These are phyloP conservation scores for Melanocharis versteri DNA, from an alignment of 2,113 vertebrate genomes.

Conservation along the genomic window DNA sequence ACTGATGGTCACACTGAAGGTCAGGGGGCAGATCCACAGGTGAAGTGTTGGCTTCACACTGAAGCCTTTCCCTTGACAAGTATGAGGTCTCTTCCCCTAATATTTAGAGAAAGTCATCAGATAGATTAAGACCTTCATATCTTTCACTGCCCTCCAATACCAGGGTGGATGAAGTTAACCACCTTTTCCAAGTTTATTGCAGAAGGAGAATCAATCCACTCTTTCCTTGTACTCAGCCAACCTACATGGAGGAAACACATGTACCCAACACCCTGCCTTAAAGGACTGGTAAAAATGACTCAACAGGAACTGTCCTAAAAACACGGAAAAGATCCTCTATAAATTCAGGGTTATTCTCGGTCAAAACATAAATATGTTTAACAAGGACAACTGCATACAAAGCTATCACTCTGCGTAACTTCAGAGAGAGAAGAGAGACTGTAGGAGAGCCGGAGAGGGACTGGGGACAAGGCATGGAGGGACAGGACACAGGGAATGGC, in stretches of 20 bases:
- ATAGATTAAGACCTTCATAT: rapidly evolving
- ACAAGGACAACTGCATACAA: background rate
- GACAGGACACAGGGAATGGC: background rate
- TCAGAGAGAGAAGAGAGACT: background rate
- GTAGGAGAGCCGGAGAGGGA: background rate
- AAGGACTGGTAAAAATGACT: background rate
- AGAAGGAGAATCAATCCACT: background rate
- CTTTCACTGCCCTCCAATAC: background rate
- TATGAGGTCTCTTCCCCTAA: background rate
- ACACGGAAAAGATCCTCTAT: background rate
- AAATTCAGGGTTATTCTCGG: background rate
- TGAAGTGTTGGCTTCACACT: background rate
- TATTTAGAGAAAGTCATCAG: background rate
- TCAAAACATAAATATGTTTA: background rate
- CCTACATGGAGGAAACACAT: background rate
- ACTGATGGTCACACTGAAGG: background rate
- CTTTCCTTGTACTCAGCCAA: background rate
- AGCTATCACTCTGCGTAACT: background rate
- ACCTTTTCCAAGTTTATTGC: background rate
- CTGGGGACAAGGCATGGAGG: rapidly evolving
- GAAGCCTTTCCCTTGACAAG: background rate
- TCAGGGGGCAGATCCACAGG: rapidly evolving
- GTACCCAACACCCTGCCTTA: background rate
- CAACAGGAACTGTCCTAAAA: background rate
- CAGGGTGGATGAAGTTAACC: background rate